phyloP scores from a whole-genome alignment of 2,888 invertebrate species.

The Acronicta alni region DNA sequence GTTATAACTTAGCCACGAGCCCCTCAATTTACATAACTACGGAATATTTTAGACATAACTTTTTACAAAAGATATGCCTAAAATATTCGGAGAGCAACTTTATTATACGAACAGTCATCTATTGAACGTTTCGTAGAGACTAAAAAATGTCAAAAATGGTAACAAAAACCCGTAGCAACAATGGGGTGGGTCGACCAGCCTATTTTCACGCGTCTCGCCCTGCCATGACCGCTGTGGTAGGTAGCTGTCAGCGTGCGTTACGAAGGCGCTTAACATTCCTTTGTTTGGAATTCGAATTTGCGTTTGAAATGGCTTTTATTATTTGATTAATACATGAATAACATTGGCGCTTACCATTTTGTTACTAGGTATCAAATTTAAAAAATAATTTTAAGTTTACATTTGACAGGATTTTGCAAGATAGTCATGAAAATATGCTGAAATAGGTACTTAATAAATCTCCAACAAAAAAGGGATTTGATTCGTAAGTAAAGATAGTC shows the following conservation, averaged over 20 bases:
- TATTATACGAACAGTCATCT: slow-evolving; percentile 15
- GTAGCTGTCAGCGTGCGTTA: slow-evolving; percentile 26
- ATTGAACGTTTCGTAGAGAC: slow-evolving; percentile 22
- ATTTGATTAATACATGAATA: too few species aligned
- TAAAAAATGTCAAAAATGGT: slow-evolving; percentile 62
- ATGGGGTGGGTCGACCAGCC: slow-evolving; percentile 66
- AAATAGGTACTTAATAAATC: too few species aligned
- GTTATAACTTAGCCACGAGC: too few species aligned
- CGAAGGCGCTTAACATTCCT: slow-evolving; percentile 17
- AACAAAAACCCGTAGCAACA: slow-evolving; percentile 71
- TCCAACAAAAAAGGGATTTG: too few species aligned
- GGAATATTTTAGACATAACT: too few species aligned
- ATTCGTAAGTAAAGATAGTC: too few species aligned
- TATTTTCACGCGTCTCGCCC: slow-evolving; percentile 67
- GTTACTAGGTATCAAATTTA: too few species aligned
- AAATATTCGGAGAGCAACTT: not conserved
- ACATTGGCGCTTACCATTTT: not conserved
- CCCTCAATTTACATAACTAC: too few species aligned
- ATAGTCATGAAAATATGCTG: too few species aligned
- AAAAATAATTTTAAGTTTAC: too few species aligned
- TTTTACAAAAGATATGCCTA: not conserved
- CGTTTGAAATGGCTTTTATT: too few species aligned
- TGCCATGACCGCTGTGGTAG: slow-evolving; percentile 26
- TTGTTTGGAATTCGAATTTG: slow-evolving; percentile 3
- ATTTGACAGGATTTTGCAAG: too few species aligned